phyloP scores from a whole-genome alignment of 2,797 vertebrate species.

The Pangasius krempfi region DNA sequence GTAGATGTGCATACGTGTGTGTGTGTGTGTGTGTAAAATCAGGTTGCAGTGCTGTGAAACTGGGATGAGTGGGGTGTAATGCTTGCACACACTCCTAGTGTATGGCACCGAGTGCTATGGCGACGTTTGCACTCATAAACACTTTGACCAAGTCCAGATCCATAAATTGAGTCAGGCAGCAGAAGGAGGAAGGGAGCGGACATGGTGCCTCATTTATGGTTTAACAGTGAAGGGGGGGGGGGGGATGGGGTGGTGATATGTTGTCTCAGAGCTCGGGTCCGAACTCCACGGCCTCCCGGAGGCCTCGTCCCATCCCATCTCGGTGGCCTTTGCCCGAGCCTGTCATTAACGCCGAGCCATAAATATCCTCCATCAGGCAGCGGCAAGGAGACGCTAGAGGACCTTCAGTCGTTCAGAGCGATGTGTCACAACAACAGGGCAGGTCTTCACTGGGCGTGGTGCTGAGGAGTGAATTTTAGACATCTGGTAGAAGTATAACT shows the following conservation, averaged over 20 bases:
- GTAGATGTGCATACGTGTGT: background rate
- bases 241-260: slow-evolving; percentile 51
- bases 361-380: slow-evolving; percentile 69
- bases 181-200: slow-evolving; percentile 46
- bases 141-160: slow-evolving; percentile 82
- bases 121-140: slow-evolving; percentile 54
- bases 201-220: slow-evolving; percentile 74
- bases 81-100: background rate
- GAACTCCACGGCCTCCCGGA: slow-evolving; percentile 52
- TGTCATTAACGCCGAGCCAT: slow-evolving; percentile 74
- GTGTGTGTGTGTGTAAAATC: background rate
- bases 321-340: slow-evolving; percentile 73
- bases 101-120: background rate
- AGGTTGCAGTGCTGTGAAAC: background rate
- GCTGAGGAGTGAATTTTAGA: background rate
- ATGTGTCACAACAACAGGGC: slow-evolving; percentile 63
- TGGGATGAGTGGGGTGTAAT: background rate
- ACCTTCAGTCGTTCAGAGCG: slow-evolving; percentile 72
- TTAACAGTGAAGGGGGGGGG: slow-evolving; percentile 74
- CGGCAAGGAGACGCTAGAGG: slow-evolving; percentile 62
- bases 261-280: slow-evolving; percentile 62
- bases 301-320: slow-evolving; percentile 65
- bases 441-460: background rate
- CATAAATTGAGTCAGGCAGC: slow-evolving; percentile 74
- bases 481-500: background rate